Conservation (phyloP, 1,140 invertebrate genomes). For the Diabrotica undecimpunctata region DNA sequence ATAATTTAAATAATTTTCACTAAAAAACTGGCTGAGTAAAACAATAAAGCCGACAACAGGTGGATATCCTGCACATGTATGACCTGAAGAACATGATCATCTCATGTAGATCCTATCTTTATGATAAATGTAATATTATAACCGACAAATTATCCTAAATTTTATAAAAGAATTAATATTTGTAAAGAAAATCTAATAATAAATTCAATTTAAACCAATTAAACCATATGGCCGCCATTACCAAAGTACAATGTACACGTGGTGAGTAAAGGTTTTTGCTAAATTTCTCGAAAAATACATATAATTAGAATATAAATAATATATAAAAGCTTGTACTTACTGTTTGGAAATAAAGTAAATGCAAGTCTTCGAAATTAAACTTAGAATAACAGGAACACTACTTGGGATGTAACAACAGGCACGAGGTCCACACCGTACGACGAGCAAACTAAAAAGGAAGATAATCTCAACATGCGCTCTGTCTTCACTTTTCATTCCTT, state of each 20-base stretch:
- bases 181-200: background rate
- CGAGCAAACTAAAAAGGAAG: slow-evolving; percentile 43
- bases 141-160: background rate
- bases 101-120: background rate
- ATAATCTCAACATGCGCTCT: slow-evolving; percentile 34
- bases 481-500: slow-evolving; percentile 14
- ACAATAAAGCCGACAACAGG: slow-evolving; percentile 15
- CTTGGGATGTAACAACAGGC: slow-evolving; percentile 26
- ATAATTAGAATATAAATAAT: slow-evolving; percentile 15
- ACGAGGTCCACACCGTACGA: slow-evolving; percentile 41
- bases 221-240: slow-evolving; percentile 47
- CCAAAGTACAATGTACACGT: slow-evolving; percentile 40
- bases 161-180: slow-evolving; percentile 3
- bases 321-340: slow-evolving; percentile 36
- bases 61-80: slow-evolving; percentile 14
- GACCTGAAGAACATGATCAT: background rate
- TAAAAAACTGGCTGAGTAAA: slow-evolving; percentile 6
- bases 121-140: background rate
- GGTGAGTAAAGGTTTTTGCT: slow-evolving; percentile 33
- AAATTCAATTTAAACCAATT: slow-evolving; percentile 18
- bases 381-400: slow-evolving; percentile 37
- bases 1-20: too few relatives aligned
- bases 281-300: slow-evolving; percentile 24
- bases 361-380: slow-evolving; percentile 36
- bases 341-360: slow-evolving; percentile 40